Evolutionary conservation across 1,140 invertebrate genomes (phyloP), one percentile per base, ranked within the genome.

Genomic region (Lordiphosa stackelbergi): DNA sequence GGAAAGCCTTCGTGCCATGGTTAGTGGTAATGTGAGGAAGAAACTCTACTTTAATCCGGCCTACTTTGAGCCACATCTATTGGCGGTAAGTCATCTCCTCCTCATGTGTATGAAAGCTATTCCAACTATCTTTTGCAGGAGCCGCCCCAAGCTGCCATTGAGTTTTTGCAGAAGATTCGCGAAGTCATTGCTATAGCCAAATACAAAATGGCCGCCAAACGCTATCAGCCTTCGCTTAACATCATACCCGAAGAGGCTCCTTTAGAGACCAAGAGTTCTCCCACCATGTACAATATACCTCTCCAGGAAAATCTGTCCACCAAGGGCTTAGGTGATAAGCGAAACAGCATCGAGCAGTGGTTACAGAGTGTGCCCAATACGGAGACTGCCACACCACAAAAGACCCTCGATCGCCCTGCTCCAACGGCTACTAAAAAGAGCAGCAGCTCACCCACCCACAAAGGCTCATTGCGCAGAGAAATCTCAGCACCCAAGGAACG

Each of bases 1-100:
- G 48, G 91, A 93, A 66, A 90, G 90, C 45, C 87, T 92, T 2
- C 87, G 90, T 63, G 90, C 91, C 43, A 92, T 93, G 58, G 90
- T 89, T 12, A 90, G 90, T 66, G 89, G 92, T 6, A 91, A 90
- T 53, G 91, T 92, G 6, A 89, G 94, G 51, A 91, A 93, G 57
- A 95, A 96, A 73, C 89, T 96, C 0, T 95, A 95, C 75, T 95
- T 96, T 69, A 96, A 96, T 87, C 95, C 95, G 1, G 94, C 94
- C 2, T 96, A 95, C 78, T 96, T 96, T 75, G 95, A 96, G 79
- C 93, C 93, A 37, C 94, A 96, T 77, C 79, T 95, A 19, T 88
- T 96, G 70, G 87, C 93, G 88, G 95, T 95, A 90, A 91, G 90
- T 89, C 12, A 16, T 2, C 8, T 12, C 9, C 6, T 3, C 6